A percentile compares a stretch with the other conserved stretches of the same genome.
These are phyloP conservation scores for Boulengeromyrus knoepffleri DNA, from an alignment of 2,113 vertebrate genomes.

Conservation along the genomic window DNA sequence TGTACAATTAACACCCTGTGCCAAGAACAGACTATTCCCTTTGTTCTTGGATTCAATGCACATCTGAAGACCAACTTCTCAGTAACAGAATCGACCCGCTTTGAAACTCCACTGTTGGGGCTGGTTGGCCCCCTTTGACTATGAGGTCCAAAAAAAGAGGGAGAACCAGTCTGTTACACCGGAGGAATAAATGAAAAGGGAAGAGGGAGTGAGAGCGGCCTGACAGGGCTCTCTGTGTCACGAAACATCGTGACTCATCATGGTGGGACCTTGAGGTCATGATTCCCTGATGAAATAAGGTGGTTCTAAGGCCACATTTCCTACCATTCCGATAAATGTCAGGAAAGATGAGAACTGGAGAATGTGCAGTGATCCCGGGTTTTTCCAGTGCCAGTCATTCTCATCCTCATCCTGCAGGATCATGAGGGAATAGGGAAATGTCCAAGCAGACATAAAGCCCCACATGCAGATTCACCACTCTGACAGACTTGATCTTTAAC, in stretches of 20 bases:
- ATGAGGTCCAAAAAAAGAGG: background rate
- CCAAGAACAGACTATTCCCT: background rate
- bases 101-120: background rate
- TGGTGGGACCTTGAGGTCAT: constrained; percentile 10
- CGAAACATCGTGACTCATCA: background rate
- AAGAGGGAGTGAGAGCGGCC: background rate
- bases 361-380: background rate
- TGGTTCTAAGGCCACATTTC: background rate
- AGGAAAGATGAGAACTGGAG: background rate
- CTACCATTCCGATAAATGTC: background rate
- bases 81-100: background rate
- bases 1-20: background rate
- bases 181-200: background rate
- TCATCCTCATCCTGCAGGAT: background rate
- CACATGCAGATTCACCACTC: background rate
- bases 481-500: background rate
- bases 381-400: background rate
- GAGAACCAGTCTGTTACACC: background rate
- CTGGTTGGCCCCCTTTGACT: background rate
- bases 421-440: background rate
- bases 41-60: background rate
- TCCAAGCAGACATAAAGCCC: background rate
- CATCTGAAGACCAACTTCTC: background rate
- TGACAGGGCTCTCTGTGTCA: background rate
- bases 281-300: background rate